These are phyloP conservation scores for Diadema setosum DNA, from an alignment of 35 echinoderm and acorn worm genomes.

Conservation along the genomic window DNA sequence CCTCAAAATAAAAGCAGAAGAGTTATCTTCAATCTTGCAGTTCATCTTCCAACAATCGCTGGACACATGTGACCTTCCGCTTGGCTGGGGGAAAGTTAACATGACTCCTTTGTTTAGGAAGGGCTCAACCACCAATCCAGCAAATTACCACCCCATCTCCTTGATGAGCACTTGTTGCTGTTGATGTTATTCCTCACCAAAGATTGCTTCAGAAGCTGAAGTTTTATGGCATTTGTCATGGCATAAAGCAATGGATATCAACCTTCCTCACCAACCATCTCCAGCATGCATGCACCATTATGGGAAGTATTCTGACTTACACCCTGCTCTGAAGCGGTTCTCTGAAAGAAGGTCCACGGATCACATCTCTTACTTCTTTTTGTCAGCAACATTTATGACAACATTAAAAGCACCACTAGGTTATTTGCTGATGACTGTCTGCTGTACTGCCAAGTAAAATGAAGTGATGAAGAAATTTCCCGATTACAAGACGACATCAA, in stretches of 20 bases:
- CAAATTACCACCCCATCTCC: background rate
- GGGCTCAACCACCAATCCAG: background rate
- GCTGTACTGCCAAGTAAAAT: background rate
- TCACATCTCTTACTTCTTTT: background rate
- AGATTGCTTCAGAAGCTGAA: slow-evolving; percentile 5
- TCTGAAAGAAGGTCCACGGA: background rate
- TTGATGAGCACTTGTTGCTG: background rate
- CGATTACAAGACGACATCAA: slow-evolving; percentile 11
- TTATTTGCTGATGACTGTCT: slow-evolving; percentile 20
- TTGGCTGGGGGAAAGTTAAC: background rate
- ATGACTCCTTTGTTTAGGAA: background rate
- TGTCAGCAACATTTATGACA: background rate
- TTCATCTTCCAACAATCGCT: no score
- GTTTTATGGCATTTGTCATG: background rate
- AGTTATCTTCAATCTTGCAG: no score
- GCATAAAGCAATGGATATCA: background rate
- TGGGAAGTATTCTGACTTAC: background rate
- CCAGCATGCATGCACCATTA: background rate
- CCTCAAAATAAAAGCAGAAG: no score
- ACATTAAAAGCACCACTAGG: background rate
- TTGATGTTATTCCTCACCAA: background rate
- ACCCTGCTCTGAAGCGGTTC: background rate
- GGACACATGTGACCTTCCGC: background rate
- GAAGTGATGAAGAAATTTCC: background rate
- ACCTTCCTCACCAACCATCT: background rate